A percentile compares a stretch with the other conserved stretches of the same genome.
phyloP scores from a whole-genome alignment of 1,140 invertebrate genomes.

The Anoplophora glabripennis region DNA sequence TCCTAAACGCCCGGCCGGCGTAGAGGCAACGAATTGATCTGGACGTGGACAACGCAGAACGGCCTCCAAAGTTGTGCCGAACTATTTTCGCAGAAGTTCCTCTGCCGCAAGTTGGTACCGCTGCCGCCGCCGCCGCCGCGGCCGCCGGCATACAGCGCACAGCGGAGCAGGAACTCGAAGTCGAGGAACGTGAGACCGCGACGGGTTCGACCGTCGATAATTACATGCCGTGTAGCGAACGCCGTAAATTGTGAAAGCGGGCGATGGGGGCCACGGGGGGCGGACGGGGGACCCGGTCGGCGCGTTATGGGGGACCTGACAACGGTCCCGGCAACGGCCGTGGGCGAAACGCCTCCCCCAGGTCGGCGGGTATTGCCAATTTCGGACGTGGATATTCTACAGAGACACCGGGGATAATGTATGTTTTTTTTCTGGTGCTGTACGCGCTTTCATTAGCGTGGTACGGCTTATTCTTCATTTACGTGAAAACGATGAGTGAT shows the following conservation, averaged over 20 bases:
- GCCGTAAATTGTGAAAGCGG: slow-evolving; percentile 12
- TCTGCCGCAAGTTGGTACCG: slow-evolving; percentile 2
- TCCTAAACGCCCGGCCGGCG: no score
- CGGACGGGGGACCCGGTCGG: background rate
- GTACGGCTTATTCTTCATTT: no score
- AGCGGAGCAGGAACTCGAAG: slow-evolving; percentile 1
- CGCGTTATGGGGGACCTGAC: slow-evolving; percentile 1
- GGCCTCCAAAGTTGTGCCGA: slow-evolving; percentile 3
- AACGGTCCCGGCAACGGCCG: slow-evolving; percentile 1
- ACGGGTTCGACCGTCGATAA: slow-evolving; percentile 9
- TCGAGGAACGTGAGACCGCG: slow-evolving; percentile 16
- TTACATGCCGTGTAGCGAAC: slow-evolving; percentile 9
- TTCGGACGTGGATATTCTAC: no score
- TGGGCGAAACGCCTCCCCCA: slow-evolving; percentile 2
- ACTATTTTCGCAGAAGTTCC: slow-evolving; percentile 8
- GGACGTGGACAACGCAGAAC: background rate
- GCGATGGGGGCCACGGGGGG: background rate
- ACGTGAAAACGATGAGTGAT: no score
- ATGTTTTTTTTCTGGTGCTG: no score
- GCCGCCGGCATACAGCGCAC: background rate
- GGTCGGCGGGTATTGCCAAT: no score
- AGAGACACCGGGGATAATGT: no score
- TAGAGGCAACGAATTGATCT: no score
- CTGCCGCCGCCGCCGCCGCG: slow-evolving; percentile 7
- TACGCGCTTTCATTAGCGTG: no score